Conservation (phyloP, 2,113 vertebrate species). For the Argyrosomus japonicus region DNA sequence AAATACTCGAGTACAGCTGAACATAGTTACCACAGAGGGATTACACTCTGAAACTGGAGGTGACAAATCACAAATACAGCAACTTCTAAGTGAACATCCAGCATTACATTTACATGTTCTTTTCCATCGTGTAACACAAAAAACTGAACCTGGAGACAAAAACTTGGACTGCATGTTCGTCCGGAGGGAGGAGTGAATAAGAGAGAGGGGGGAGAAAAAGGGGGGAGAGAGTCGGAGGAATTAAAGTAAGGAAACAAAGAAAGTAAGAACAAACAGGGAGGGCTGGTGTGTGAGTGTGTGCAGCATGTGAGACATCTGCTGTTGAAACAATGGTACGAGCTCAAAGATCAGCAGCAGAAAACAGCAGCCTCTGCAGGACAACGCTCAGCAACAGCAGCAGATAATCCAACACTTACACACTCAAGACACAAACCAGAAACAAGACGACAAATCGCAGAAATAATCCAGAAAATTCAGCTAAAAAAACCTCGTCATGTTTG, state of each 20-base stretch:
- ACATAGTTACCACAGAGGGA: too few species aligned
- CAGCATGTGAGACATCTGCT: slow-evolving; percentile 71
- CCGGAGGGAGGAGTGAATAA: not conserved
- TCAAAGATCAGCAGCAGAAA: slow-evolving; percentile 22
- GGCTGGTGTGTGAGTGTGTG: slow-evolving; percentile 1
- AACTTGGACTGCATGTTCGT: not conserved
- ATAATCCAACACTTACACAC: not conserved
- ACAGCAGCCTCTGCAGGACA: slow-evolving; percentile 72
- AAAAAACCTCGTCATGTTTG: not conserved
- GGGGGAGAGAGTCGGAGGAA: not conserved
- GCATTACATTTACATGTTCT: too few species aligned
- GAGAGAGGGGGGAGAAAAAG: not conserved
- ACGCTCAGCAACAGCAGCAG: slow-evolving; percentile 6
- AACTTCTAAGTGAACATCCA: too few species aligned
- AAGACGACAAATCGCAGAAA: not conserved
- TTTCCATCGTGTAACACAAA: too few species aligned
- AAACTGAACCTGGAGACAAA: not conserved
- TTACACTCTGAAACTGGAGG: too few species aligned
- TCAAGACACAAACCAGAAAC: not conserved
- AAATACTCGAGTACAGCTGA: too few species aligned
- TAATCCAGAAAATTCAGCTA: not conserved
- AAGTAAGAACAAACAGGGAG: slow-evolving; percentile 5
- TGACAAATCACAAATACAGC: not conserved
- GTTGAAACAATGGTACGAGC: slow-evolving; percentile 47
- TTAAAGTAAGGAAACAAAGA: not conserved